These are phyloP conservation scores for Aeoliscus strigatus DNA, from an alignment of 2,797 vertebrate species.

Conservation along the genomic window DNA sequence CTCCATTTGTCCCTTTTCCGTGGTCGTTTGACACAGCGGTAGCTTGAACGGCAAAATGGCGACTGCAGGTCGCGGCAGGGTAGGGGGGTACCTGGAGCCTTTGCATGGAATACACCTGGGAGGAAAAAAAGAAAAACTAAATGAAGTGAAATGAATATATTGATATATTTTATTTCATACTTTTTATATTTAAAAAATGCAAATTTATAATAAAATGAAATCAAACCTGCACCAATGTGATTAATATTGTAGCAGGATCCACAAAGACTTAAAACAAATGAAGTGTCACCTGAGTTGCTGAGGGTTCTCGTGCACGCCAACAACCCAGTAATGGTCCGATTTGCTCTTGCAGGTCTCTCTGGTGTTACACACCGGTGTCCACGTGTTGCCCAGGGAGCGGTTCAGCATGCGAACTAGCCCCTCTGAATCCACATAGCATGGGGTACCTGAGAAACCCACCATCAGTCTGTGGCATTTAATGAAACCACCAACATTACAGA, in stretches of 20 bases:
- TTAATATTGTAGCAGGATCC: too few relatives aligned
- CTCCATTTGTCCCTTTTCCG: conserved; percentile 98
- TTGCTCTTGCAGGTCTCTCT: conserved; percentile 89
- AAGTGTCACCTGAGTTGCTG: conserved; percentile 87
- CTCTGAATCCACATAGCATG: conserved; percentile 86
- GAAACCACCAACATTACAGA: too few relatives aligned
- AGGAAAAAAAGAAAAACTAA: neutral
- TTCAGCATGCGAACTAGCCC: conserved; percentile 88
- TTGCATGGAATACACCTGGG: conserved; percentile 95
- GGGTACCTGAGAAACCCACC: conserved; percentile 79
- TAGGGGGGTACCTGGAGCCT: conserved; percentile 90
- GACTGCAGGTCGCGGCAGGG: conserved; percentile 90
- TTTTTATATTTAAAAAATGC: too few relatives aligned
- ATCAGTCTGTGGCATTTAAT: neutral
- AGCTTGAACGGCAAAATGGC: conserved; percentile 86
- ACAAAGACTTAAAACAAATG: neutral
- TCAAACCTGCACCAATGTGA: too few relatives aligned
- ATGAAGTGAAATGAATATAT: neutral
- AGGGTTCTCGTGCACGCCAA: conserved; percentile 89
- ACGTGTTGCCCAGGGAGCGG: conserved; percentile 83
- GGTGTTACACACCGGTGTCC: conserved; percentile 88
- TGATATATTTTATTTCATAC: too few relatives aligned
- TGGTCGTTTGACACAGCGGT: conserved; percentile 87
- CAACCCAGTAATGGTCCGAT: conserved; percentile 93
- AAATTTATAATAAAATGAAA: too few relatives aligned